Percentiles rank a stretch among this genome's conserved stretches.
Conservation (phyloP, 2,797 vertebrate species). For the Pangasius mekongensis region DNA sequence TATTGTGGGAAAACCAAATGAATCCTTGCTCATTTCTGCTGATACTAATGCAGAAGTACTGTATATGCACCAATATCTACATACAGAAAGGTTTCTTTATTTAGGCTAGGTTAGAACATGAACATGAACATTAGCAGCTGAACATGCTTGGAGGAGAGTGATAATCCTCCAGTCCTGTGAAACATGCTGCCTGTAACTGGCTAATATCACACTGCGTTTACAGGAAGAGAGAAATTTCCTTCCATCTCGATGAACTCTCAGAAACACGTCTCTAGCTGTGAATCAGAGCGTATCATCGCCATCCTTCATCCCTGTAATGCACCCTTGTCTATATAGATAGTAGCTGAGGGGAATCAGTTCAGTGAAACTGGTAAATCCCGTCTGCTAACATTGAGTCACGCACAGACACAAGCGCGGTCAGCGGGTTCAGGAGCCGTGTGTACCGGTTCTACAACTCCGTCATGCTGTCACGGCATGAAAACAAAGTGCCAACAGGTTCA, state of each 20-base stretch:
- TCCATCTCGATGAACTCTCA: neutral
- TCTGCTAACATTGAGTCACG: neutral
- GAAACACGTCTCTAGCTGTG: neutral
- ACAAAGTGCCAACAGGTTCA: neutral
- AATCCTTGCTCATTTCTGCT: neutral
- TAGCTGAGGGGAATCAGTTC: neutral
- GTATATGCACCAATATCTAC: neutral
- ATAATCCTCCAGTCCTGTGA: neutral
- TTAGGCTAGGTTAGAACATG: neutral
- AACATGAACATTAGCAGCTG: no score
- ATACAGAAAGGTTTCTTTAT: neutral
- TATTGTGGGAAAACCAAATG: neutral
- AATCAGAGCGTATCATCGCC: neutral
- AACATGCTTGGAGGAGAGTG: neutral
- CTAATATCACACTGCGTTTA: neutral
- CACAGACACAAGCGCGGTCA: neutral
- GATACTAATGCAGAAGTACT: neutral
- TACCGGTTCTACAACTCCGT: conserved; percentile 21
- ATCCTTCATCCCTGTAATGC: neutral
- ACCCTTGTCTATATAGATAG: conserved; percentile 41
- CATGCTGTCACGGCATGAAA: neutral
- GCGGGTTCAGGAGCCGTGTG: neutral
- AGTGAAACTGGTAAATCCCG: neutral
- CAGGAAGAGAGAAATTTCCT: neutral
- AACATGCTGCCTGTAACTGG: neutral